Percentiles rank a stretch among this genome's conserved stretches.
Conservation (phyloP, 37 sponge, comb jelly and placozoan genomes). For the Haliclona indistincta region DNA sequence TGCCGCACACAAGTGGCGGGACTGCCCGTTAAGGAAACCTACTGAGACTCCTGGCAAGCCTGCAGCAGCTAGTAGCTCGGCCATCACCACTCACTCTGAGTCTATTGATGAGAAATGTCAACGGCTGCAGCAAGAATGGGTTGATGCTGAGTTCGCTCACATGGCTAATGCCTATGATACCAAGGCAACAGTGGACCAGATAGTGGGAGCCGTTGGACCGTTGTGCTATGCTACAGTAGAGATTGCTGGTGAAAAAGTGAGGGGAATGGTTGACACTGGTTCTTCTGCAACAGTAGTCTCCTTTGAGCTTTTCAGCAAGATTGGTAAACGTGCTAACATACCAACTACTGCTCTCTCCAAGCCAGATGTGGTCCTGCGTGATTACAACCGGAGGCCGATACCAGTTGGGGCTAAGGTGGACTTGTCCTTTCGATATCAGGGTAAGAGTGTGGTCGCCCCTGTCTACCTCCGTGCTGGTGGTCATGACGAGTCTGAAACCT, state of each 20-base stretch:
- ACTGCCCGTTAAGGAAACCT: background rate
- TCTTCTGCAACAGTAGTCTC: slow-evolving; percentile 37
- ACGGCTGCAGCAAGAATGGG: slow-evolving; percentile 19
- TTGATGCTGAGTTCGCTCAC: slow-evolving; percentile 8
- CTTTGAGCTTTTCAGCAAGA: slow-evolving; percentile 16
- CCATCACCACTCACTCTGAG: slow-evolving; percentile 5
- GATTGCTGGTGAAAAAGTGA: slow-evolving; percentile 1
- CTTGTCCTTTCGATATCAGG: background rate
- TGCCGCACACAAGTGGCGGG: slow-evolving; percentile 3
- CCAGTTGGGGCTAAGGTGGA: slow-evolving; percentile 3
- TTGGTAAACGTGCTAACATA: slow-evolving; percentile 5
- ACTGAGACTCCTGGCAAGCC: slow-evolving; percentile 5
- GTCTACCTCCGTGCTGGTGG: slow-evolving; percentile 12
- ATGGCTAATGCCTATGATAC: background rate
- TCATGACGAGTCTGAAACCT: background rate
- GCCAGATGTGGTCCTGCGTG: slow-evolving; percentile 16
- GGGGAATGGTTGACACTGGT: slow-evolving; percentile 23
- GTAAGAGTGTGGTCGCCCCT: background rate
- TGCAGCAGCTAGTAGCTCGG: background rate
- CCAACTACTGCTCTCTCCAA: background rate
- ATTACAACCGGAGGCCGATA: slow-evolving; percentile 21
- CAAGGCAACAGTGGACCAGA: background rate
- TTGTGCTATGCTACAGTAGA: slow-evolving; percentile 23
- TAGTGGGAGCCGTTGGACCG: slow-evolving; percentile 15
- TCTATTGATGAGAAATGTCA: background rate